Base-by-base conservation (phyloP, 2,113 vertebrate genomes). In the Pollachius pollachius region DNA sequence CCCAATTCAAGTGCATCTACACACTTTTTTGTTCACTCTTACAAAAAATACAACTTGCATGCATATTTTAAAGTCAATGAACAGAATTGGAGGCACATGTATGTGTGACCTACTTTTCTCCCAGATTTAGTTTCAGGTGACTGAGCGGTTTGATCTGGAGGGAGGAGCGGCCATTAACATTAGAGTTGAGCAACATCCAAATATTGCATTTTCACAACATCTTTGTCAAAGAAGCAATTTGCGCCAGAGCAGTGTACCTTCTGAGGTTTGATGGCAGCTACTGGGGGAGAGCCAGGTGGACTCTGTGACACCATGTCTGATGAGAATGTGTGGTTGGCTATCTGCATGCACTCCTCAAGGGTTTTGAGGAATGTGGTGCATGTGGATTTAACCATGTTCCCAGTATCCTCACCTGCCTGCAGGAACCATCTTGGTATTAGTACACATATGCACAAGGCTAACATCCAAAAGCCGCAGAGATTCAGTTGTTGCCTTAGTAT, bases 331-430 rank as follows among this genome's bases (percentile, higher is more conserved):
- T 85, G 90, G 65, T 95, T 95, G 79, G 97, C 96, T 67, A 99
- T 96, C 89, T 96, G 94, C 97, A 99, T 99, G 87, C 97, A 99
- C 81, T 98, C 97, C 81, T 99, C 96, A 78, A 99, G 90, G 18
- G 97, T 99, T 89, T 94, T 97, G 77, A 98, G 90, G 72, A 99
- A 99, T 41, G 97, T 98, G 57, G 93, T 94, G 84, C 97, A 99
- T 12, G 96, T 98, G 15, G 96, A 96, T 84, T 94, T 97, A 81
- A 99, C 91, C 84, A 97, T 89, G 77, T 92, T 90, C 75, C 95
- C 96, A 82, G 94, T 90, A 75, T 96, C 94, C 71, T 95, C 85
- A 57, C 89, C 91, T 0, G 80, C 90, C 95, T 99, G 77, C 61
- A 70, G 81, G 67, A 5, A 16, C 8, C 52, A 19, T 71, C 16